phyloP scores from a whole-genome alignment of 2,888 invertebrate genomes.

The Laothoe populi region DNA sequence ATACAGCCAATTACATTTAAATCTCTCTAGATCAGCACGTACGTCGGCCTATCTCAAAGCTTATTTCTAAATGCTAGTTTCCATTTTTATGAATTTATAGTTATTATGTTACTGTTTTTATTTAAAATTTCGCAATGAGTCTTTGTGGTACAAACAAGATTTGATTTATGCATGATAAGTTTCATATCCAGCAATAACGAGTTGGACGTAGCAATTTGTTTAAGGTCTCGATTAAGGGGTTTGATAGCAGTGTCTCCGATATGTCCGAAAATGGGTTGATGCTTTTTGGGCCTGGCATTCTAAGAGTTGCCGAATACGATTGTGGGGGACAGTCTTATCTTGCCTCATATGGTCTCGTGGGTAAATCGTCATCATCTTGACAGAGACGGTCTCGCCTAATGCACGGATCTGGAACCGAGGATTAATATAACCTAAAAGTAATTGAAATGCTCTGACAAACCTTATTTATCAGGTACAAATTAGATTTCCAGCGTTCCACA shows the following conservation, averaged over 20 bases:
- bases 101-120: background rate
- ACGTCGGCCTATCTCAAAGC: slow-evolving; percentile 18
- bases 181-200: background rate
- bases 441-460: no score
- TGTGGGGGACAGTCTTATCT: no score
- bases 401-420: no score
- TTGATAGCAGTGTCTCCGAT: background rate
- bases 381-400: no score
- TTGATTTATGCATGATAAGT: slow-evolving; percentile 12
- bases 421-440: no score
- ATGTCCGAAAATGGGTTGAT: no score
- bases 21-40: slow-evolving; percentile 20
- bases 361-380: no score
- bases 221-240: background rate
- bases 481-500: no score
- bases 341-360: no score
- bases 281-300: no score
- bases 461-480: no score
- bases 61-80: slow-evolving; percentile 1
- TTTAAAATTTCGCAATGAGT: background rate
- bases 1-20: slow-evolving; percentile 17
- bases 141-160: background rate
- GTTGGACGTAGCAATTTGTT: background rate
- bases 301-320: no score
- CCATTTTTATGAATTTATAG: background rate